A percentile compares a stretch with the other conserved stretches of the same genome.
These are phyloP conservation scores for Drosophila peninsularis DNA, from an alignment of 2,888 invertebrate genomes.

Conservation along the genomic window DNA sequence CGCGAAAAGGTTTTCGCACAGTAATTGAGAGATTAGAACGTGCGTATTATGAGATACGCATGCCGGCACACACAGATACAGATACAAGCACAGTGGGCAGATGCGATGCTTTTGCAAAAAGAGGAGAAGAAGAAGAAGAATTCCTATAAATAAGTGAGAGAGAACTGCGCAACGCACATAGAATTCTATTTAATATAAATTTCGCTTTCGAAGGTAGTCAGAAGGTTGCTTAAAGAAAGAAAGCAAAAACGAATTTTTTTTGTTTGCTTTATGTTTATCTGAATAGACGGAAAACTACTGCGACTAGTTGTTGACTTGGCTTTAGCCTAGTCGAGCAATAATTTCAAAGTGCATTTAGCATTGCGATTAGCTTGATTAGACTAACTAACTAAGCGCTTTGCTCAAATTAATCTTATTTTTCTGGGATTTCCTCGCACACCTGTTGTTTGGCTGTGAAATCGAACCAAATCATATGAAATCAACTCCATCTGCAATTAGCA, in stretches of 20 bases:
- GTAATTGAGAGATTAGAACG: conserved; percentile 58
- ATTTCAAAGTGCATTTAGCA: conserved; percentile 6
- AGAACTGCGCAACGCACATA: conserved; percentile 22
- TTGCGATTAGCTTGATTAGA: conserved; percentile 7
- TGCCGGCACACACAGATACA: conserved; percentile 31
- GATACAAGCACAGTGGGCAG: conserved; percentile 10
- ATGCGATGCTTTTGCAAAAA: conserved; percentile 26
- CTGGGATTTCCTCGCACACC: neutral
- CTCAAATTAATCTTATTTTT: neutral
- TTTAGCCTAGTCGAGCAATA: neutral
- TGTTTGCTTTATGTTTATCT: conserved; percentile 11
- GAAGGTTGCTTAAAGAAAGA: neutral
- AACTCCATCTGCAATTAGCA: conserved; percentile 56
- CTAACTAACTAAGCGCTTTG: neutral
- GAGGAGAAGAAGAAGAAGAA: conserved; percentile 6
- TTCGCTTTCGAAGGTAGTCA: conserved; percentile 45
- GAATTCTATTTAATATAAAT: conserved; percentile 52
- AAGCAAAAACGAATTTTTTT: conserved; percentile 9
- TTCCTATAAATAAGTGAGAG: conserved; percentile 57
- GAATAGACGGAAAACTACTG: conserved; percentile 48
- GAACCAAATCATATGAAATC: conserved; percentile 36
- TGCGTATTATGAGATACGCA: conserved; percentile 48
- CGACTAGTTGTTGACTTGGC: conserved; percentile 1
- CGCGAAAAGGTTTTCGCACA: conserved; percentile 17
- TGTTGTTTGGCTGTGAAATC: conserved; percentile 32